Evolutionary conservation across 2,888 invertebrate species (phyloP), one percentile per base, ranked within the genome.

Genomic region (Teleogryllus oceanicus): DNA sequence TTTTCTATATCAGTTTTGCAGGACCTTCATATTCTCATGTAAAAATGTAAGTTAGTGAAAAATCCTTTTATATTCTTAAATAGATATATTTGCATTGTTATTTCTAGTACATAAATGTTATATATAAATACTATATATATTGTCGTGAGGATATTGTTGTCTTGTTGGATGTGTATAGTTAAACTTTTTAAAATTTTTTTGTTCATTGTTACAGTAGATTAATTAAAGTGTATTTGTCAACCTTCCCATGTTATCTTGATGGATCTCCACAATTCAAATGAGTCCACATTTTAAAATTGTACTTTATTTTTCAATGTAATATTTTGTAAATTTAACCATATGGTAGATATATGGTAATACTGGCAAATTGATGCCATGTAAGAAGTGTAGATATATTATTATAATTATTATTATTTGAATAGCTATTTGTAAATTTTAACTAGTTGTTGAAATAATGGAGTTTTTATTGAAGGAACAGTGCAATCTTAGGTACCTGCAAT

Each of bases 71-170:
- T 83, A 83, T 81, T 82, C 81, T 82, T 62, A 62, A 62, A 62
- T 62, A 62, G 62, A 81, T 80, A 83, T 80, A 83, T 81, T 80
- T 81, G 81, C 80, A 82, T 81, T 81, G 82, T 81, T 82, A 81
- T 77, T 80, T 62, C 62, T 62, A 62, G 62, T 18, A 83, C 81
- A 79, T 80, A 81, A 75, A 79, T 79, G 62, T 62, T 62, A 80
- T 81, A 83, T 82, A 83, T 84, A 83, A 83, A 84, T 84, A 83
- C 83, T 82, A 82, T 82, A 82, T 82, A 83, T 81, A 81, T 76
- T 74, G 79, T 76, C 83, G 81, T 83, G 81, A 82, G 83, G 81
- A n/a, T 81, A 81, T 78, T 78, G 80, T 82, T 79, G 81, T n/a
- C 74, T 50, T 78, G 77, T 78, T 81, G n/a, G n/a, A n/a, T n/a